A percentile compares a stretch with the other conserved stretches of the same genome.
These are phyloP conservation scores for Cosmorhoe ocellata DNA, from an alignment of 2,888 invertebrate genomes.

Conservation along the genomic window DNA sequence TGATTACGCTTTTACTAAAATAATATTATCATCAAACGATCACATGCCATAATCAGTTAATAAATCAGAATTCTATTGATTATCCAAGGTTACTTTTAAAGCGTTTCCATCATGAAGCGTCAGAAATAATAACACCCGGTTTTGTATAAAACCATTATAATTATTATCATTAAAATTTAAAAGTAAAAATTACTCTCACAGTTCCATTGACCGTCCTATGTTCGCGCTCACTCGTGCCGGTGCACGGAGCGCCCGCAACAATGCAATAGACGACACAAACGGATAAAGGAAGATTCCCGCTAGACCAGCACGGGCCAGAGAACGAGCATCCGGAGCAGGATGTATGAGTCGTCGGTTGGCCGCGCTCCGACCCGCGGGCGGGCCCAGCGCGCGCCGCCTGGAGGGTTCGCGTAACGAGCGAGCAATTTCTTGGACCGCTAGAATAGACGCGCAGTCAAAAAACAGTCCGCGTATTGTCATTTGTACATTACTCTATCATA, in stretches of 20 bases:
- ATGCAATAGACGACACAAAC: slow-evolving; percentile 17
- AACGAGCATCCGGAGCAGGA: too few species aligned
- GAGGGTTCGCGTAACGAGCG: slow-evolving; percentile 14
- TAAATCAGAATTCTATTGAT: background rate
- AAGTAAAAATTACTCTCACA: slow-evolving; percentile 72
- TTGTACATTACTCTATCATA: slow-evolving; percentile 20
- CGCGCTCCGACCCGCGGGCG: too few species aligned
- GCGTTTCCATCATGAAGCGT: background rate
- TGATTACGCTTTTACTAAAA: background rate
- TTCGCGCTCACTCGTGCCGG: slow-evolving; percentile 24
- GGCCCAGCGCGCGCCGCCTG: slow-evolving; percentile 1
- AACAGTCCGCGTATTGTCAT: slow-evolving; percentile 24
- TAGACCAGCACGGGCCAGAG: background rate
- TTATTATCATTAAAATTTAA: slow-evolving; percentile 74
- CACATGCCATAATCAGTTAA: background rate
- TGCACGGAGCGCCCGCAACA: background rate
- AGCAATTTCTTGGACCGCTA: slow-evolving; percentile 23
- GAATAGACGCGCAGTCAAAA: slow-evolving; percentile 18
- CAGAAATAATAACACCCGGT: slow-evolving; percentile 32
- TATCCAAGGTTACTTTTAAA: too few species aligned
- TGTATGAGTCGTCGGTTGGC: too few species aligned
- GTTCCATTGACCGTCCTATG: slow-evolving; percentile 50
- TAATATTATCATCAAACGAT: background rate
- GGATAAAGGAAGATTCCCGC: slow-evolving; percentile 12
- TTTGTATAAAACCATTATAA: slow-evolving; percentile 78